Evolutionary conservation across 2,888 invertebrate species (phyloP), one percentile per base, ranked within the genome.

Genomic region (Rhodophaea formosa): DNA sequence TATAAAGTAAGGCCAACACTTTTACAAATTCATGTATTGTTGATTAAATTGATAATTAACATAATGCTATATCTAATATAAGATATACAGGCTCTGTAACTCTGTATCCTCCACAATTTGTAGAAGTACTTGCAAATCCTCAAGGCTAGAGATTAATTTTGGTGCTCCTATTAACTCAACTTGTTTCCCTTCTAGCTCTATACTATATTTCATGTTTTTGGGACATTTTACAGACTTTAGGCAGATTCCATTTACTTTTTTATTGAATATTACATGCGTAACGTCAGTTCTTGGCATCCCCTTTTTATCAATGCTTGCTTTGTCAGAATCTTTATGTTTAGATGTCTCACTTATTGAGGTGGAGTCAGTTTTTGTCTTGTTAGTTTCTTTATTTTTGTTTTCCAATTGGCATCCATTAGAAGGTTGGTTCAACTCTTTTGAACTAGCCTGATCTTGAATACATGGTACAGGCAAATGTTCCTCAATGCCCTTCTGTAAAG

Each of bases 51-150:
- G 30, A 49, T 30, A 32, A 51, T 17, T 12, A 35, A 39, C n/a
- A 39, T 35, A 51, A 17, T 35, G 45, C n/a, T 69, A 62, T 67
- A 61, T 66, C 75, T 76, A 85, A 69, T 86, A 81, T 64, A 82
- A 75, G 57, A 91, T 84, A 85, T 91, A 85, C 60, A 86, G 77
- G 77, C 84, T 88, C 62, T 79, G 76, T 59, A 88, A 71, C 69
- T 85, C 81, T 72, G 82, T 87, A 66, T 91, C 91, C 71, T 92
- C 83, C 57, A 92, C 91, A 71, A 92, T 92, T 75, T 92, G 88
- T 68, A 92, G 78, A 62, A 92, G 74, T 63, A 92, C 88, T 79
- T 86, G 72, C 65, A 92, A 77, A 68, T 92, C 92, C 66, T 88
- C 90, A 74, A 87, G 72, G 71, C 80, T 87, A 61, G 84, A 80